Conservation (phyloP, 2,797 vertebrate species). For the Megaceryle alcyon region DNA sequence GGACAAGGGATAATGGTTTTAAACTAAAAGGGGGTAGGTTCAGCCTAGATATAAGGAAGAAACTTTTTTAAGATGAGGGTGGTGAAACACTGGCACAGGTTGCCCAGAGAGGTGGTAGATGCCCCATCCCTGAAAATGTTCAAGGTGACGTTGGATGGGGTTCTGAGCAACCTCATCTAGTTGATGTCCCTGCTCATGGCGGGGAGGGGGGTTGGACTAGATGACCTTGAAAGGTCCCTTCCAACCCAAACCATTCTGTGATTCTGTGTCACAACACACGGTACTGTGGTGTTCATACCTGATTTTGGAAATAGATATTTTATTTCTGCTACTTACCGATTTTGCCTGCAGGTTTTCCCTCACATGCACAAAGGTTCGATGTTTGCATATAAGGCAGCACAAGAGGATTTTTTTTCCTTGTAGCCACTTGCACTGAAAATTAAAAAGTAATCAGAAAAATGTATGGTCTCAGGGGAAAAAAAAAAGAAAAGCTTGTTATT, state of each 20-base stretch:
- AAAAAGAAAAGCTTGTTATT: neutral
- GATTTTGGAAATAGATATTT: neutral
- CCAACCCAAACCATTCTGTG: neutral
- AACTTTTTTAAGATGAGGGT: neutral
- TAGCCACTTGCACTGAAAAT: neutral
- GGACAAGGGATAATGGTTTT: neutral
- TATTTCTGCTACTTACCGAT: neutral
- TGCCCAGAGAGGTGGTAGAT: neutral
- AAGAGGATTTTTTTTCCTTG: neutral
- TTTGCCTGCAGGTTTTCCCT: constrained; percentile 21
- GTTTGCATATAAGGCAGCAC: neutral
- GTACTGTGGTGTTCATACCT: neutral
- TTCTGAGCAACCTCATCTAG: neutral
- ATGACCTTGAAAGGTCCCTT: neutral
- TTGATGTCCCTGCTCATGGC: neutral
- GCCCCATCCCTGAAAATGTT: neutral
- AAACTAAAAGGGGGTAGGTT: neutral
- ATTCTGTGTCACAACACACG: neutral
- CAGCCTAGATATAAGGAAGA: neutral
- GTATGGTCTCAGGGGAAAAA: neutral
- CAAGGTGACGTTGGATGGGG: neutral
- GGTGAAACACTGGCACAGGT: neutral
- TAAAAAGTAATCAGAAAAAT: neutral
- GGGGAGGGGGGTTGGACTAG: neutral
- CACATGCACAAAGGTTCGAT: neutral